Conservation (phyloP, 2,113 vertebrate species). For the Plotosus lineatus region DNA sequence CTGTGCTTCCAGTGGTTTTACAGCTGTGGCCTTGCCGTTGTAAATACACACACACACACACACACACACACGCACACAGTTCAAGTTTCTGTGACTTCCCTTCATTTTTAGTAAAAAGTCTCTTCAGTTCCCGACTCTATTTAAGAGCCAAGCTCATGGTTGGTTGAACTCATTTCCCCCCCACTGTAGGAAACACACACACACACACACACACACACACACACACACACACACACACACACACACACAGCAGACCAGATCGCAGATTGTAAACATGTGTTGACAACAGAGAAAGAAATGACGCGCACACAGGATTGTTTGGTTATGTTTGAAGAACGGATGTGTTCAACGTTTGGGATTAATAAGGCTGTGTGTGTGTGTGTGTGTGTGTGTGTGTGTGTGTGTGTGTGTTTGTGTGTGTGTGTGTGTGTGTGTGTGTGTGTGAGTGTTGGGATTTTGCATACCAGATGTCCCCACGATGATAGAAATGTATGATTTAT, state of each 20-base stretch:
- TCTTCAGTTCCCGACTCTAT: background rate
- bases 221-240: background rate
- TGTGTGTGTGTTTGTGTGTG: background rate
- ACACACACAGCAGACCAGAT: background rate
- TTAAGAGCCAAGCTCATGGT: background rate
- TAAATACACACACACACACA: background rate
- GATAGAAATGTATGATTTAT: background rate
- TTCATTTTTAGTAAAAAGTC: background rate
- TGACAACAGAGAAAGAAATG: background rate
- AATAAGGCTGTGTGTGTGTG: background rate
- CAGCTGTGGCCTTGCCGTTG: slow-evolving; percentile 6
- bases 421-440: background rate
- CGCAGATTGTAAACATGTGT: slow-evolving; percentile 11
- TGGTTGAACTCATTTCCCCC: background rate
- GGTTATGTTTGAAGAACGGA: background rate
- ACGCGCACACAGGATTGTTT: background rate
- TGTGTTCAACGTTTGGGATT: background rate
- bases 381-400: background rate
- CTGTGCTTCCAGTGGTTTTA: background rate
- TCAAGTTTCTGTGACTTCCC: background rate
- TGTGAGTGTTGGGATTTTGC: background rate
- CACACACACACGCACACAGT: background rate
- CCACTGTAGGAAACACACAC: background rate
- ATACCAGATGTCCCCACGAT: background rate
- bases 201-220: background rate